phyloP scores from a whole-genome alignment of 2,888 invertebrate species.

The Antitype chi region DNA sequence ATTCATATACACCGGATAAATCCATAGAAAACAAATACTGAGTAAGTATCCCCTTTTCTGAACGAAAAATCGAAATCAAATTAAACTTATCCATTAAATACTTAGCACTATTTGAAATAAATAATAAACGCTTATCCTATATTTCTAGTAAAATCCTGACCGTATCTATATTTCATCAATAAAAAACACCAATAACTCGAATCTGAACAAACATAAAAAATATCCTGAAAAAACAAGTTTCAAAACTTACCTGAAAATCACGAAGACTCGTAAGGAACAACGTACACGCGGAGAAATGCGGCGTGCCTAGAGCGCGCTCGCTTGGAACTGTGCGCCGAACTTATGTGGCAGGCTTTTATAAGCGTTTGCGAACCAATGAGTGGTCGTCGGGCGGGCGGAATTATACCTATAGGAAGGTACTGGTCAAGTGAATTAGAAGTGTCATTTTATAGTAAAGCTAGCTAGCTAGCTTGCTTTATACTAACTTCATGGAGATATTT shows the following conservation, averaged over 20 bases:
- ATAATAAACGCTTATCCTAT: neutral
- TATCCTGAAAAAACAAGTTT: slow-evolving; percentile 31
- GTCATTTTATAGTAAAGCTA: neutral
- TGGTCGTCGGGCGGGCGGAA: slow-evolving; percentile 59
- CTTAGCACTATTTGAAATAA: neutral
- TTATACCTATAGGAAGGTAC: slow-evolving; percentile 33
- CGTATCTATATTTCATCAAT: neutral
- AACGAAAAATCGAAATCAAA: neutral
- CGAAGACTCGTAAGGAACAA: slow-evolving; percentile 52
- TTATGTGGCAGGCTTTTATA: slow-evolving; percentile 60
- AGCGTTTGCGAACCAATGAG: slow-evolving; percentile 51
- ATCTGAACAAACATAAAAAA: neutral
- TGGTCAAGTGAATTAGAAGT: slow-evolving; percentile 49
- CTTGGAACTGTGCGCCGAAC: slow-evolving; percentile 55
- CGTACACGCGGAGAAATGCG: slow-evolving; percentile 56
- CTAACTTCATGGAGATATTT: neutral
- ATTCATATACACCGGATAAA: too few species aligned
- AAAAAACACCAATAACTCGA: neutral
- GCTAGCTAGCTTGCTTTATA: neutral
- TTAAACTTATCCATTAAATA: neutral
- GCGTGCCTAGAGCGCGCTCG: slow-evolving; percentile 54
- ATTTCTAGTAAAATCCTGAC: neutral
- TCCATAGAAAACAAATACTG: neutral
- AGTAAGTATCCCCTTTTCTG: neutral
- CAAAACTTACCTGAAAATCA: slow-evolving; percentile 63